These are phyloP conservation scores for Proisotoma minuta DNA, from an alignment of 2,888 invertebrate genomes.

Conservation along the genomic window DNA sequence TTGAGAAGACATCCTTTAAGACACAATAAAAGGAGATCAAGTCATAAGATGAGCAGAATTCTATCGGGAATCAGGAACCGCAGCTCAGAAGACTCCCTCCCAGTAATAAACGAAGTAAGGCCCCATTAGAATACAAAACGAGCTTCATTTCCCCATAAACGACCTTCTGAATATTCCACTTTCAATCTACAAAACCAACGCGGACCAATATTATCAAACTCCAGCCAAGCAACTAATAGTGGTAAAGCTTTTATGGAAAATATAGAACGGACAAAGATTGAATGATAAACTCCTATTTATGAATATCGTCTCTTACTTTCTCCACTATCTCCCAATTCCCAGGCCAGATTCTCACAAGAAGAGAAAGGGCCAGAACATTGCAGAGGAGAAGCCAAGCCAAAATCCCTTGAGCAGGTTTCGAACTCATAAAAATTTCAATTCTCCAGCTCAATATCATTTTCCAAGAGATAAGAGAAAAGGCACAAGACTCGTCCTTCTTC, in stretches of 20 bases:
- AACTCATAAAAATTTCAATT: constrained; percentile 6
- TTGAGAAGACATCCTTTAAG: background rate
- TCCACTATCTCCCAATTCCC: too few species aligned
- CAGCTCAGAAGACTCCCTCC: background rate
- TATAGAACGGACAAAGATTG: background rate
- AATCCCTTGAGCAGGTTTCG: constrained; percentile 1
- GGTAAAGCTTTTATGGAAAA: background rate
- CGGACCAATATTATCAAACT: background rate
- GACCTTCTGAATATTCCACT: background rate
- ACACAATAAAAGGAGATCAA: background rate
- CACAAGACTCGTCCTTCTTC: too few species aligned
- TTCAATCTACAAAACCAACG: background rate
- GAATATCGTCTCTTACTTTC: too few species aligned
- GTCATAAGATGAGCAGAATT: background rate
- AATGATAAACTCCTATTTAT: constrained; percentile 4
- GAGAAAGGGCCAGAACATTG: background rate
- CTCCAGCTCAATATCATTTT: constrained; percentile 2
- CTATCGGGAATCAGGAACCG: background rate
- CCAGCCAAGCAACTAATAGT: background rate
- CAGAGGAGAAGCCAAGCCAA: background rate
- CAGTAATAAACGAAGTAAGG: constrained; percentile 4
- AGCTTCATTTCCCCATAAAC: background rate
- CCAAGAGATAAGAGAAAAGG: background rate
- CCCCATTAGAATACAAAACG: constrained; percentile 10
- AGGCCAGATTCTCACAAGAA: background rate